phyloP scores from a whole-genome alignment of 2,113 vertebrate genomes.

The Clarias macrocephalus region DNA sequence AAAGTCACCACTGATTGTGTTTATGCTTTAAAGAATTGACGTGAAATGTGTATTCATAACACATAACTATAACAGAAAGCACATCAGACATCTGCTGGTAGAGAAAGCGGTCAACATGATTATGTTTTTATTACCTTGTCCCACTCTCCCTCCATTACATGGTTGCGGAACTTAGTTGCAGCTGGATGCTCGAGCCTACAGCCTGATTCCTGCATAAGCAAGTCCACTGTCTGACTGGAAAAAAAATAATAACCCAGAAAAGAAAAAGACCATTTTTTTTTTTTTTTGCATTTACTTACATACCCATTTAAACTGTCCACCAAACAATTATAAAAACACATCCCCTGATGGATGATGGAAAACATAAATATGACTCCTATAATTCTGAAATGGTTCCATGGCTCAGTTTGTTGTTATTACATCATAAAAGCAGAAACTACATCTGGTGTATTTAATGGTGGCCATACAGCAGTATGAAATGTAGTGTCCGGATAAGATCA shows the following conservation, averaged over 20 bases:
- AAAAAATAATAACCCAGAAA: neutral
- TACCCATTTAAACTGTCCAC: neutral
- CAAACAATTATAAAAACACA: neutral
- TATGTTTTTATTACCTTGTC: conserved; percentile 83
- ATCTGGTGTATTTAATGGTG: neutral
- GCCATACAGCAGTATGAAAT: neutral
- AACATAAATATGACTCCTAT: neutral
- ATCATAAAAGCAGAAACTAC: neutral
- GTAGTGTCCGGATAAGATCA: too few species aligned
- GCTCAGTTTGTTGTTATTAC: neutral
- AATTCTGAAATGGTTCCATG: neutral
- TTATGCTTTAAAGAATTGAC: neutral
- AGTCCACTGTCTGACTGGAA: conserved; percentile 93
- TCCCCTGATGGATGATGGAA: neutral
- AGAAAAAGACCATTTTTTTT: too few species aligned
- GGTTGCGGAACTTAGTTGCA: conserved; percentile 96
- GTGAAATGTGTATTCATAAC: neutral
- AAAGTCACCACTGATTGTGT: neutral
- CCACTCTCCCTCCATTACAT: conserved; percentile 98
- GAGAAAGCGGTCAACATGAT: neutral
- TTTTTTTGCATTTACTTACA: neutral
- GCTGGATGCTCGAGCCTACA: conserved; percentile 96
- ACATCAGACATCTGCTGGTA: neutral
- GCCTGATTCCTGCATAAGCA: conserved; percentile 98
- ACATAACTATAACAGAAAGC: neutral